phyloP scores from a whole-genome alignment of 2,797 vertebrate genomes.

The Cichlasoma orientale region DNA sequence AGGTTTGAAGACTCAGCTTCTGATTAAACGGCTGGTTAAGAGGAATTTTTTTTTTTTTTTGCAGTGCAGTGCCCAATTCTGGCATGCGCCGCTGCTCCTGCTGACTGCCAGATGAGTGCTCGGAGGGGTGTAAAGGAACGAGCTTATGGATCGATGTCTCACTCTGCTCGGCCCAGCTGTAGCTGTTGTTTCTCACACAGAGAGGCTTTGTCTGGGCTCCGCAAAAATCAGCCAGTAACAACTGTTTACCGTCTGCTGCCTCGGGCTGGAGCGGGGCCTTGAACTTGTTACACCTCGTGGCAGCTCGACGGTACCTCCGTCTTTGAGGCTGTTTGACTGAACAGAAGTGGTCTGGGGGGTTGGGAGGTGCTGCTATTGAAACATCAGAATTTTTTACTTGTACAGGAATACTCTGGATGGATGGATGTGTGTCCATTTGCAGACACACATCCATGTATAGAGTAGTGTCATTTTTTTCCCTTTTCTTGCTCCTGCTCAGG shows the following conservation, averaged over 20 bases:
- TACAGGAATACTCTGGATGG: background rate
- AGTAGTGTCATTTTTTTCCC: slow-evolving; percentile 18
- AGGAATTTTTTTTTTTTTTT: slow-evolving; percentile 8
- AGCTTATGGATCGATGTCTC: slow-evolving; percentile 71
- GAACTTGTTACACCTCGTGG: slow-evolving; percentile 68
- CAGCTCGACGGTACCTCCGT: slow-evolving; percentile 41
- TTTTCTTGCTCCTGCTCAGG: background rate
- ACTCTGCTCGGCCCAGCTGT: slow-evolving; percentile 67
- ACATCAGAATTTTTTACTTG: slow-evolving; percentile 11
- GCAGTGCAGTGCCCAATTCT: slow-evolving; percentile 36
- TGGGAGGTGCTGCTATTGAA: background rate
- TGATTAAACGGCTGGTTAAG: slow-evolving; percentile 30
- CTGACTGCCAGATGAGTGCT: slow-evolving; percentile 60
- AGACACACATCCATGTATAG: slow-evolving; percentile 5
- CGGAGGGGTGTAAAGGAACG: slow-evolving; percentile 65
- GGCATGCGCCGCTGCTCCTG: slow-evolving; percentile 58
- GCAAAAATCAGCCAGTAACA: slow-evolving; percentile 67
- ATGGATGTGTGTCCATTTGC: background rate
- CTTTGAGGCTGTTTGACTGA: slow-evolving; percentile 52
- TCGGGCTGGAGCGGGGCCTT: slow-evolving; percentile 64
- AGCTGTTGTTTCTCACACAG: slow-evolving; percentile 70
- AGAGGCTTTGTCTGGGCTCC: slow-evolving; percentile 65
- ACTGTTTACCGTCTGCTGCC: slow-evolving; percentile 76
- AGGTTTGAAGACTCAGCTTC: slow-evolving; percentile 11
- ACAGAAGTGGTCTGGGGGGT: slow-evolving; percentile 7